These are phyloP conservation scores for Apostichopus japonicus DNA, from an alignment of 35 echinoderm and acorn worm species.

Conservation along the genomic window DNA sequence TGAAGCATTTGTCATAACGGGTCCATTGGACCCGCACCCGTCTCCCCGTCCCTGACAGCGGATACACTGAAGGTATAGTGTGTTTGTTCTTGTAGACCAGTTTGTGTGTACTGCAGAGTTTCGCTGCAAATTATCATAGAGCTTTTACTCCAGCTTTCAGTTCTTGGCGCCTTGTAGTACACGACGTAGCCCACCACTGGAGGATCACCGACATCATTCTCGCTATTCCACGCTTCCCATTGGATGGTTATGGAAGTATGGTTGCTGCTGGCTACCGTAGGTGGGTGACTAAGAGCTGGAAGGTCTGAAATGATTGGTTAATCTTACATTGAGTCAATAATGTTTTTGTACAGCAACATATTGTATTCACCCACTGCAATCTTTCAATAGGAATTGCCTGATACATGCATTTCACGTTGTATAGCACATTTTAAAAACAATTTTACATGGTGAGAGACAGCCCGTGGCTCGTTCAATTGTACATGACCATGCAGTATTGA, in stretches of 20 bases:
- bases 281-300: background rate
- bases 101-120: background rate
- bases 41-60: slow-evolving; percentile 52
- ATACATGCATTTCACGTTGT: too few relatives aligned
- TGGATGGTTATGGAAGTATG: background rate
- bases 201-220: slow-evolving; percentile 1
- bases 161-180: background rate
- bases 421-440: too few relatives aligned
- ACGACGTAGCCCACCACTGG: background rate
- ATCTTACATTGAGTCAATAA: too few relatives aligned
- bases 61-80: slow-evolving; percentile 60
- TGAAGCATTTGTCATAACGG: background rate
- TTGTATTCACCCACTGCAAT: too few relatives aligned
- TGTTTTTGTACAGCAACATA: too few relatives aligned
- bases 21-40: slow-evolving; percentile 44
- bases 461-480: too few relatives aligned
- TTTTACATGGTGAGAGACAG: too few relatives aligned
- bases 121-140: background rate
- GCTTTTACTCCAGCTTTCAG: background rate
- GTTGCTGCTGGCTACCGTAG: background rate
- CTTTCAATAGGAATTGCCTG: too few relatives aligned
- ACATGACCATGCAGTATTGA: too few relatives aligned
- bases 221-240: background rate
- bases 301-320: background rate
- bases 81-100: slow-evolving; percentile 28